These are phyloP conservation scores for Crypturellus tataupa DNA, from an alignment of 2,797 vertebrate genomes.

Conservation along the genomic window DNA sequence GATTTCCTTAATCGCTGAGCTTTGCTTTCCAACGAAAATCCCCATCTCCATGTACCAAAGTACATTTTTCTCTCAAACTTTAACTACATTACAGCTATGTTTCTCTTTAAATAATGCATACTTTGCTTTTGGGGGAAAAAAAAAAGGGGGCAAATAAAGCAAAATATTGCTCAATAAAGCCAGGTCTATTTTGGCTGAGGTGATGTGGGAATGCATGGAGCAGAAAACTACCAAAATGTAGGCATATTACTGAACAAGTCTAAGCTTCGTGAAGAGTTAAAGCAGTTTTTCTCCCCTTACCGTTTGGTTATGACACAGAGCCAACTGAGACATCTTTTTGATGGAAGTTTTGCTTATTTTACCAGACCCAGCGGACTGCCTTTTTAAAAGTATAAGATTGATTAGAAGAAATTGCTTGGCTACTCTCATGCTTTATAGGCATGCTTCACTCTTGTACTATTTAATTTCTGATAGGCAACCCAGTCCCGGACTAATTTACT, in stretches of 20 bases:
- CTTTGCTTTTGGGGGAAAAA: background rate
- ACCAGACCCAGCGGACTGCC: background rate
- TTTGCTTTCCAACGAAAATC: background rate
- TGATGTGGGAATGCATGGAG: accelerated
- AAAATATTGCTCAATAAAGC: background rate
- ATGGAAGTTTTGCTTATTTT: background rate
- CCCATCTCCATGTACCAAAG: background rate
- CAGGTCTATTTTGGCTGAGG: background rate
- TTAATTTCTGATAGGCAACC: constrained; percentile 65
- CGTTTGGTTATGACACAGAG: background rate
- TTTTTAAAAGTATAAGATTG: constrained; percentile 18
- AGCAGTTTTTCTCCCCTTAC: background rate
- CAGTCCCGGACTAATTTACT: constrained; percentile 65
- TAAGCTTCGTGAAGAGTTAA: background rate
- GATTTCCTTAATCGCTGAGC: background rate
- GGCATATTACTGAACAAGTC: background rate
- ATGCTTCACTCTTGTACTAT: constrained; percentile 35
- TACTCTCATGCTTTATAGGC: constrained; percentile 39
- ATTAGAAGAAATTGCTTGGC: constrained; percentile 56
- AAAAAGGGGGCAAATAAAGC: background rate
- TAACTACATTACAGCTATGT: background rate
- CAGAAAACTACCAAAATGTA: background rate
- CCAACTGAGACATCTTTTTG: background rate
- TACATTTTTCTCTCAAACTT: accelerated
- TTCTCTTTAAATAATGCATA: background rate